phyloP scores from a whole-genome alignment of 2,113 vertebrate species.

The Romanogobio albipinnatus region DNA sequence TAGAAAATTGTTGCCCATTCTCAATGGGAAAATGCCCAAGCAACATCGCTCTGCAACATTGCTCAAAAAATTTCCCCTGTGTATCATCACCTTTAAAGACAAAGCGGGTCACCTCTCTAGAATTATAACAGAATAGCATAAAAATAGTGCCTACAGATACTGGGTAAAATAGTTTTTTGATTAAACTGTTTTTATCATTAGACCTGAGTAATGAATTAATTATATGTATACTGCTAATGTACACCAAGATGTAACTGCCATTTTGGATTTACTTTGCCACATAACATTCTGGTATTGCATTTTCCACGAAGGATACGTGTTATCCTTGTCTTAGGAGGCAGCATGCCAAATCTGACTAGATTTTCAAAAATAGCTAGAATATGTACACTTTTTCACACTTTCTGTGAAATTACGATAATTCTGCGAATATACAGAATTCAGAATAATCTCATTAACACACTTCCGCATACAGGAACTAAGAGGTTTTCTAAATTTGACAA shows the following conservation, averaged over 20 bases:
- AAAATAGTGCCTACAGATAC: too few relatives aligned
- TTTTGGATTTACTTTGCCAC: neutral
- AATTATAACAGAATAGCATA: neutral
- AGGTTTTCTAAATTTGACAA: neutral
- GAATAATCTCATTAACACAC: neutral
- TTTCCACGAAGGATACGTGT: neutral
- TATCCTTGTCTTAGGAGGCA: too few relatives aligned
- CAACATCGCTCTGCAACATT: too few relatives aligned
- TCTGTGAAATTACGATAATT: neutral
- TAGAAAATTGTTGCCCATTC: too few relatives aligned
- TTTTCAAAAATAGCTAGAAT: neutral
- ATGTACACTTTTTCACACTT: neutral
- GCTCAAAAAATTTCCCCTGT: neutral
- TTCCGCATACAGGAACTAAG: neutral
- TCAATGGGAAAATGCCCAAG: too few relatives aligned
- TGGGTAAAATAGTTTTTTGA: neutral
- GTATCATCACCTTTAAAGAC: too few relatives aligned
- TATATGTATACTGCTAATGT: too few relatives aligned
- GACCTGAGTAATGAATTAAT: too few relatives aligned
- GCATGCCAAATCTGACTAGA: neutral
- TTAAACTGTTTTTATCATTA: neutral
- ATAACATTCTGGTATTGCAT: neutral
- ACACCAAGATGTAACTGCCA: neutral
- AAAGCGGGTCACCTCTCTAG: neutral
- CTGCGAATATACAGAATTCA: neutral